Conservation (phyloP, 2,113 vertebrate species). For the Leptocoma aspasia region DNA sequence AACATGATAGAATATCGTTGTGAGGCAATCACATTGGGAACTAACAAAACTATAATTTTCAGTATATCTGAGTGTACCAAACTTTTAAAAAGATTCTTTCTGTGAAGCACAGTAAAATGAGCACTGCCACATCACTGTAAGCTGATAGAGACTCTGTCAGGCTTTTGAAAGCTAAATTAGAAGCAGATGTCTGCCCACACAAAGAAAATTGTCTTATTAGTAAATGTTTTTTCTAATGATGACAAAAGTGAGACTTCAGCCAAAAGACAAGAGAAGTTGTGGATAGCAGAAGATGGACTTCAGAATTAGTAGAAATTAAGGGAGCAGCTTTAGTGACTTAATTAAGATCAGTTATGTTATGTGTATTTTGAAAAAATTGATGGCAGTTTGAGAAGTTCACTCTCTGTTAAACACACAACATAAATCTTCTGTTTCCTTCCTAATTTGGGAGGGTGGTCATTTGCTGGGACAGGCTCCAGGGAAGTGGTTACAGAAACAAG, state of each 20-base stretch:
- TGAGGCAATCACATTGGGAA: neutral
- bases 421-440: neutral
- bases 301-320: neutral
- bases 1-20: neutral
- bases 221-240: slow-evolving; percentile 44
- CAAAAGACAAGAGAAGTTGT: slow-evolving; percentile 12
- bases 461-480: neutral
- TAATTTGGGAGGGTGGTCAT: neutral
- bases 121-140: neutral
- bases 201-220: slow-evolving; percentile 55
- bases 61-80: neutral
- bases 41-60: slow-evolving; percentile 7
- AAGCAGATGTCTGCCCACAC: slow-evolving; percentile 53
- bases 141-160: slow-evolving; percentile 4
- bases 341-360: neutral
- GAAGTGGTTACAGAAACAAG: neutral
- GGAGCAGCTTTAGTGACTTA: neutral
- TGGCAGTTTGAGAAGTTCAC: neutral
- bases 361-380: neutral
- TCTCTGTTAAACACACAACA: neutral
- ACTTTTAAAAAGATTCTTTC: neutral
- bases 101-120: slow-evolving; percentile 14
- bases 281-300: neutral
- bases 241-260: slow-evolving; percentile 15
- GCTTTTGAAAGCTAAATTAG: slow-evolving; percentile 52